Evolutionary conservation across 2,797 vertebrate species (phyloP), one percentile per base, ranked within the genome.

Genomic region (Lacerta bilineata): DNA sequence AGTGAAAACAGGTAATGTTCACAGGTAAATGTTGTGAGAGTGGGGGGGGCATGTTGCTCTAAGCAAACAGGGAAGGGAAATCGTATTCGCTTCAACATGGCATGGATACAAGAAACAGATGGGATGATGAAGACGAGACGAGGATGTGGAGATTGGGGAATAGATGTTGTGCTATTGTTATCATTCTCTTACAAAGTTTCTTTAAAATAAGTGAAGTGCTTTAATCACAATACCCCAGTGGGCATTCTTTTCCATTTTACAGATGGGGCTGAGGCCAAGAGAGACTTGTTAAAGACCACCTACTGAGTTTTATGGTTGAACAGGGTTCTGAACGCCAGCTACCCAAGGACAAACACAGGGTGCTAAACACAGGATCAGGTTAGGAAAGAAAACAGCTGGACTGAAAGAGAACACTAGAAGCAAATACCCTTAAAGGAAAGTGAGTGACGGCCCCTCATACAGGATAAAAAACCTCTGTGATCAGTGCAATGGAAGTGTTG

Each of bases 41-140:
- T 80, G 93, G 93, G 33, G 90, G 18, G 74, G 64, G 88, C 17
- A 69, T 11, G 10, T 69, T 61, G 66, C 4, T 25, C 39, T 82
- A 76, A 81, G 50, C 50, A 0, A 91, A 81, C 61, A 88, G 78
- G 90, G 39, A 61, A 89, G 87, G 66, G 78, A 94, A 85, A 88
- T 80, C 86, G 93, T 94, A 82, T 89, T 84, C 69, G 61, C 83
- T 80, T 86, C 71, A 90, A 66, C 59, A 86, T 46, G 89, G 88
- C 89, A 78, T 87, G 77, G 77, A 91, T 85, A 39, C 20, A 79
- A 88, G 13, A 72, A 79, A 72, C 39, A 75, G 33, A 20, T 68
- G 36, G 81, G 66, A 91, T 83, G 74, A n/a, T 8, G 66, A 92
- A 89, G 0, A 86, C 85, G 75, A 85, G 55, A 50, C 75, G 84